A percentile compares a stretch with the other conserved stretches of the same genome.
Conservation (phyloP, 2,888 invertebrate genomes). For the Proisotoma minuta region DNA sequence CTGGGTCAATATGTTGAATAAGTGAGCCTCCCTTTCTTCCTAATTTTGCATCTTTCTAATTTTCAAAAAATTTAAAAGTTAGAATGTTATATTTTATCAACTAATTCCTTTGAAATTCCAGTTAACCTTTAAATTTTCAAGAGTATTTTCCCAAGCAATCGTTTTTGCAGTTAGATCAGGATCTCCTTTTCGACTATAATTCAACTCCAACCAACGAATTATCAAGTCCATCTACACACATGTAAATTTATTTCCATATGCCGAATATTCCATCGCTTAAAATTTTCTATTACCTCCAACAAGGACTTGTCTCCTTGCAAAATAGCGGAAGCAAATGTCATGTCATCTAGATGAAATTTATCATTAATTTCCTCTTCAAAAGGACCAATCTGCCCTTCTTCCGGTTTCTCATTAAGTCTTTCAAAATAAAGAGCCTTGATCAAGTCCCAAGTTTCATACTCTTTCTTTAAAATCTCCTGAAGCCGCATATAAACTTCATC, state of each 20-base stretch:
- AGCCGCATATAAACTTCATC: conserved; percentile 31
- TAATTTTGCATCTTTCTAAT: conserved; percentile 32
- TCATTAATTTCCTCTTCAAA: conserved; percentile 17
- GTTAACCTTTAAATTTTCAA: conserved; percentile 34
- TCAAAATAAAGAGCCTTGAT: conserved; percentile 27
- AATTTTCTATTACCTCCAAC: conserved; percentile 31
- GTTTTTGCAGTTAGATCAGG: conserved; percentile 37
- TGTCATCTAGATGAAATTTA: conserved; percentile 36
- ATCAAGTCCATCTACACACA: conserved; percentile 29
- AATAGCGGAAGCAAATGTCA: conserved; percentile 18
- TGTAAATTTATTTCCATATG: neutral
- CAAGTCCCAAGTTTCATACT: conserved; percentile 41
- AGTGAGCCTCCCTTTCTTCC: conserved; percentile 27
- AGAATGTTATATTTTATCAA: neutral
- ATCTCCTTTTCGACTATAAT: conserved; percentile 20
- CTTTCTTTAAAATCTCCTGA: conserved; percentile 23
- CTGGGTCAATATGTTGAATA: conserved; percentile 38
- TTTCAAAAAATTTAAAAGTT: neutral
- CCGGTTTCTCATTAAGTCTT: conserved; percentile 20
- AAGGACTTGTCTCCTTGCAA: conserved; percentile 24
- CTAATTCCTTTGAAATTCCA: neutral
- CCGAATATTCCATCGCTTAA: neutral
- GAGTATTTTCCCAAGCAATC: conserved; percentile 44
- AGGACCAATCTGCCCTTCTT: neutral
- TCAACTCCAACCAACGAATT: conserved; percentile 39